Evolutionary conservation across 1,140 invertebrate species (phyloP), one percentile per base, ranked within the genome.

Genomic region (Arctopsyche grandis): DNA sequence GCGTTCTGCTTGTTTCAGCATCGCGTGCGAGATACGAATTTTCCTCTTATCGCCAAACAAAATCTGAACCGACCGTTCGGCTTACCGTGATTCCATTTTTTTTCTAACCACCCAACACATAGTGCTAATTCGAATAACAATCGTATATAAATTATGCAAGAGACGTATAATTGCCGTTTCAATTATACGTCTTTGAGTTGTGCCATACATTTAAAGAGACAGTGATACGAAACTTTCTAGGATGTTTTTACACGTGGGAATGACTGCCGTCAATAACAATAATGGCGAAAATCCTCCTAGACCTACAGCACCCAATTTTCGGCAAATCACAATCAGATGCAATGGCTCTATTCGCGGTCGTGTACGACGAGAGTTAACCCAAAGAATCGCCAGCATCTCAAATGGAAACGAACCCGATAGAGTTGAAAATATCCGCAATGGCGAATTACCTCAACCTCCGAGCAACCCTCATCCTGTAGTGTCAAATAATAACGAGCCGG

Each of bases 171-270:
- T 38, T 38, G 29, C 29, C 29, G 29, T 38, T 38, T 38, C 29
- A 38, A 38, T 38, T 38, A 38, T 38, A 38, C 29, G 3, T 38
- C 3, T 38, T 38, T 7, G 29, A 38, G 29, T 38, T 38, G 1
- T 38, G 29, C 29, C 7, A 1, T 38, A 38, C 29, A 7, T 7
- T 38, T 38, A 38, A 4, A 38, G 1, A 38, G 3, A 38, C 7
- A 38, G 29, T 38, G 29, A 38, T 38, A 38, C 29, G 29, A 1
- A 38, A 38, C 29, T 38, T 38, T 38, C 16, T 1, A 52, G 12
- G 3, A 81, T 81, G 80, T 81, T 81, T 38, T 77, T 79, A 29
- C 73, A 71, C 79, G 44, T 77, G 19, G 44, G 77, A 26, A 58
- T 75, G 60, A 29, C 78, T 4, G 21, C 71, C 0, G 74, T 56